A percentile compares a stretch with the other conserved stretches of the same genome.
phyloP scores from a whole-genome alignment of 2,888 invertebrate genomes.

The Noctua janthina region DNA sequence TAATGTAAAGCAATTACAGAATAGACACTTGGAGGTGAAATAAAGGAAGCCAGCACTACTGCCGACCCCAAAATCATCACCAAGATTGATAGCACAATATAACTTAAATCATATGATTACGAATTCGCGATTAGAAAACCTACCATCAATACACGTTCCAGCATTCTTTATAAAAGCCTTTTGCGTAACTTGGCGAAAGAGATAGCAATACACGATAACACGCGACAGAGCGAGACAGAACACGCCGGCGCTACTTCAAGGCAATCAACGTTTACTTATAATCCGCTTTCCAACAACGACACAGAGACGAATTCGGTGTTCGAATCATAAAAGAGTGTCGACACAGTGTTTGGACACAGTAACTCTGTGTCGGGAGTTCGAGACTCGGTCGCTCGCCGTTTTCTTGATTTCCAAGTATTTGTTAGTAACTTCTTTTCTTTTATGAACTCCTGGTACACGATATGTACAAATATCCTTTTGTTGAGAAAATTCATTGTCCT shows the following conservation, averaged over 20 bases:
- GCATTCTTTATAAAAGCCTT: conserved; percentile 81
- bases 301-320: conserved; percentile 70
- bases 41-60: background rate
- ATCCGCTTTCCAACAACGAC: conserved; percentile 81
- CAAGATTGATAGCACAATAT: conserved; percentile 26
- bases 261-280: conserved; percentile 87
- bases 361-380: conserved; percentile 47
- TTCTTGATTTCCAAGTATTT: conserved; percentile 84
- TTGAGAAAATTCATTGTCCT: conserved; percentile 68
- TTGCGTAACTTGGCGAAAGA: conserved; percentile 80
- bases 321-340: conserved; percentile 57
- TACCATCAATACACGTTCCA: conserved; percentile 75
- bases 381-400: conserved; percentile 70
- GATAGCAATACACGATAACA: conserved; percentile 68
- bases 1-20: background rate
- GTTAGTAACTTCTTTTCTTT: conserved; percentile 78
- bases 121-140: conserved; percentile 65
- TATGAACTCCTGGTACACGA: conserved; percentile 80
- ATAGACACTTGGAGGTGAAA: too few species aligned
- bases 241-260: conserved; percentile 82
- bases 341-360: conserved; percentile 68
- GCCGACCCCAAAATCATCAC: background rate
- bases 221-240: conserved; percentile 71
- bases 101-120: conserved; percentile 50
- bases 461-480: conserved; percentile 74